Evolutionary conservation across 2,797 vertebrate genomes (phyloP).

Genomic region (Dicrostonyx torquatus): DNA sequence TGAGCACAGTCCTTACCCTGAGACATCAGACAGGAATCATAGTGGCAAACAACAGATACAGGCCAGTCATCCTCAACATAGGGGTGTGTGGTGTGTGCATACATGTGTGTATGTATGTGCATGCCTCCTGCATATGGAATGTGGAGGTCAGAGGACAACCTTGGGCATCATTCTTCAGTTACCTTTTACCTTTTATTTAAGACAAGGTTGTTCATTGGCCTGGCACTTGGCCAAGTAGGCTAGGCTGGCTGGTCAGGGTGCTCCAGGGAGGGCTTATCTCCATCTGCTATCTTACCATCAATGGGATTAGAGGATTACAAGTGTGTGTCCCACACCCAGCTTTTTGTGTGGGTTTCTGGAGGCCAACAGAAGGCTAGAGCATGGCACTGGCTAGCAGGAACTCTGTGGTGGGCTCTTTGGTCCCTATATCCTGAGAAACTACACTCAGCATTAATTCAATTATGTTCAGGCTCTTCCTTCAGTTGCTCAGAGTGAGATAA

Average conservation of each 20-base stretch:
- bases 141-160: neutral
- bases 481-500: neutral
- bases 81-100: neutral
- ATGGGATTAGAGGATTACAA: neutral
- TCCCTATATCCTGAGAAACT: too few species aligned
- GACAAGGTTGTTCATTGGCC: neutral
- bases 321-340: neutral
- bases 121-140: neutral
- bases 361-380: neutral
- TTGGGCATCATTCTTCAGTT: neutral
- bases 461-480: neutral
- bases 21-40: too few species aligned
- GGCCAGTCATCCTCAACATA: neutral
- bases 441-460: neutral
- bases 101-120: neutral
- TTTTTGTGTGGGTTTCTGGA: neutral
- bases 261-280: neutral
- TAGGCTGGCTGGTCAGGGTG: neutral
- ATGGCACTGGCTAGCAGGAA: too few species aligned
- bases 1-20: rapidly evolving
- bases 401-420: too few species aligned
- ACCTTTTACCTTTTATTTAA: neutral
- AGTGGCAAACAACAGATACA: neutral
- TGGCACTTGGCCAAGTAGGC: neutral
- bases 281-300: neutral